Evolutionary conservation across 2,113 vertebrate species (phyloP).

Genomic region (Limanda limanda): DNA sequence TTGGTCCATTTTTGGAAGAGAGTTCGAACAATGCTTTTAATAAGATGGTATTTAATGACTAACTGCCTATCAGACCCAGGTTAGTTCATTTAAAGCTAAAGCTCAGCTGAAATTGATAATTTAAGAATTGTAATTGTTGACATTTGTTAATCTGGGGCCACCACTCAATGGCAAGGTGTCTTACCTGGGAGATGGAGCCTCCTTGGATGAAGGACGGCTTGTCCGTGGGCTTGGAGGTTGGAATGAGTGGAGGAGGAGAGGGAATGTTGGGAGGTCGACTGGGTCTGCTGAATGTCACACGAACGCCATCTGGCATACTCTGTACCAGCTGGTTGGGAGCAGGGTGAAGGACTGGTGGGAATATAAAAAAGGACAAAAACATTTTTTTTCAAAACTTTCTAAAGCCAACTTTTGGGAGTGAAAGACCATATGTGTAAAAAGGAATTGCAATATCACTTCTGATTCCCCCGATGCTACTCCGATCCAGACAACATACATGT

Average conservation of each 20-base stretch:
- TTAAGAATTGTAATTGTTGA: slow-evolving; percentile 7
- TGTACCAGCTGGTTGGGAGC: slow-evolving; percentile 93
- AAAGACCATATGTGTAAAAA: not conserved
- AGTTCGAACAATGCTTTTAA: too few relatives aligned
- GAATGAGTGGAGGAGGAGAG: slow-evolving; percentile 96
- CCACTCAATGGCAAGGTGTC: slow-evolving; percentile 11
- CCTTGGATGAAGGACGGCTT: slow-evolving; percentile 98
- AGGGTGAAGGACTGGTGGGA: slow-evolving; percentile 89
- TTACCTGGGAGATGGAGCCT: slow-evolving; percentile 97
- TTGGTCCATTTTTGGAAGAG: too few relatives aligned
- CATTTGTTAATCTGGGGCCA: not conserved
- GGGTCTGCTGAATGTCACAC: slow-evolving; percentile 90
- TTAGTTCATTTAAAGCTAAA: slow-evolving; percentile 1
- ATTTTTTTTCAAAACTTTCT: not conserved
- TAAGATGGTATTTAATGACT: too few relatives aligned
- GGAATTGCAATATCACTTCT: not conserved
- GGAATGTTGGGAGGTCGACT: slow-evolving; percentile 90
- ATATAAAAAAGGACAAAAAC: not conserved
- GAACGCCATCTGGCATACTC: slow-evolving; percentile 89
- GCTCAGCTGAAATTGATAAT: not conserved
- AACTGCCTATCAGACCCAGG: not conserved
- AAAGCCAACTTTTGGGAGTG: not conserved
- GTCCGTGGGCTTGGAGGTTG: slow-evolving; percentile 97
- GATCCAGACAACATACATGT: slow-evolving; percentile 4
- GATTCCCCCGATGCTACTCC: slow-evolving; percentile 10